Conservation (phyloP, 2,888 invertebrate species). For the Nomada hirtipes region DNA sequence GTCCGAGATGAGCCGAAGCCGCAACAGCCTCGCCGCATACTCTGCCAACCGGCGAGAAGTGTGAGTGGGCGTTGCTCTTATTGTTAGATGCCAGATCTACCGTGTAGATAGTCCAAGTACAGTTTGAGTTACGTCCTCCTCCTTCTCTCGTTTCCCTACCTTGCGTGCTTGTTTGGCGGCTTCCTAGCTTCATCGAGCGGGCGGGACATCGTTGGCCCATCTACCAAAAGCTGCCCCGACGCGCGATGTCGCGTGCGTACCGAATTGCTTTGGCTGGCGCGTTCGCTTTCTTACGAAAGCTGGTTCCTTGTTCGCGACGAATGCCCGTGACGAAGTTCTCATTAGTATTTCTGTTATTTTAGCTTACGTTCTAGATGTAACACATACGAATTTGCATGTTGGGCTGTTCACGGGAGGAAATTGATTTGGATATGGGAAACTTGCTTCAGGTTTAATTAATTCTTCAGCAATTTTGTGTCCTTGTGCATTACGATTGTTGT, state of each 20-base stretch:
- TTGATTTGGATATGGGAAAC: too few relatives aligned
- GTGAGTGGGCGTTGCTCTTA: conserved; percentile 78
- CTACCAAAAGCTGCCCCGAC: conserved; percentile 46
- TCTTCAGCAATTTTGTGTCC: too few relatives aligned
- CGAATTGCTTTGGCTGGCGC: conserved; percentile 47
- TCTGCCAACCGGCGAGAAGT: conserved; percentile 48
- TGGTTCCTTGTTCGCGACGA: not conserved
- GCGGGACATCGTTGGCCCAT: conserved; percentile 6
- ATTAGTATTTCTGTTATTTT: too few relatives aligned
- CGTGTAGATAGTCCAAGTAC: conserved; percentile 74
- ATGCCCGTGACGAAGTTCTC: too few relatives aligned
- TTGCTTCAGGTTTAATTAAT: too few relatives aligned
- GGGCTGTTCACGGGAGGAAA: too few relatives aligned
- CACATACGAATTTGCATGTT: too few relatives aligned
- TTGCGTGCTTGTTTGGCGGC: not conserved
- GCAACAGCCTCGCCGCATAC: conserved; percentile 31
- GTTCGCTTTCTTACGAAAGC: conserved; percentile 11
- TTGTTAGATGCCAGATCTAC: conserved; percentile 77
- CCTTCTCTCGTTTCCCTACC: not conserved
- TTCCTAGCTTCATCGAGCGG: conserved; percentile 7
- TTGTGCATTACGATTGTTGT: too few relatives aligned
- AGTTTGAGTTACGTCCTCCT: conserved; percentile 75
- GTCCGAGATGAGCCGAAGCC: conserved; percentile 18
- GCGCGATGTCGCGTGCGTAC: not conserved
- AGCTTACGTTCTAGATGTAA: too few relatives aligned